Conservation (phyloP, 1,140 invertebrate genomes). For the Phymorhynchus buccinoides region DNA sequence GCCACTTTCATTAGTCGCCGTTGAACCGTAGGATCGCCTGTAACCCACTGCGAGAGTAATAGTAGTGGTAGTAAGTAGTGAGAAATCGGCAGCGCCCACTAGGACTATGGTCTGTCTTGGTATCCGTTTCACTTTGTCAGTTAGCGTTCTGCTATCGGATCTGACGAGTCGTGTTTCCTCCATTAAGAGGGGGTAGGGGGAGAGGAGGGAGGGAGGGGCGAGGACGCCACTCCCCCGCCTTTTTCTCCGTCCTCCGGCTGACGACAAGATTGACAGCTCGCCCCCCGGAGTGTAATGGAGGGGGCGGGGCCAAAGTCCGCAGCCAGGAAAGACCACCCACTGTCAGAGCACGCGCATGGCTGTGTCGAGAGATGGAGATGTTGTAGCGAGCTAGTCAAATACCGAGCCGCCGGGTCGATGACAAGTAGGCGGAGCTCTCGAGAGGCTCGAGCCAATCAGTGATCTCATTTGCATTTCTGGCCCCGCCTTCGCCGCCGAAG, state of each 20-base stretch:
- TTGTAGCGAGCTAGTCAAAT: too few species aligned
- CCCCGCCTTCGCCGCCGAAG: constrained; percentile 8
- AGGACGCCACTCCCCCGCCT: background rate
- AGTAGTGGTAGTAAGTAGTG: too few species aligned
- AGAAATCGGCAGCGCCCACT: too few species aligned
- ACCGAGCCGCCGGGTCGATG: background rate
- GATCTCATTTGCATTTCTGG: constrained; percentile 35
- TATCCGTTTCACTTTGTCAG: background rate
- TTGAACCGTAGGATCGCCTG: too few species aligned
- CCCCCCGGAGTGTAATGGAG: background rate
- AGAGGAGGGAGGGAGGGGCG: too few species aligned
- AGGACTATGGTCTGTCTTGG: too few species aligned
- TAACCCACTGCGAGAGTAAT: too few species aligned
- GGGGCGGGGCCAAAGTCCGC: background rate
- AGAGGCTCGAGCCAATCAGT: constrained; percentile 35
- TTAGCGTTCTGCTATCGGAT: background rate
- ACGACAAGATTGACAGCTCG: background rate
- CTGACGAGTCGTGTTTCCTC: background rate
- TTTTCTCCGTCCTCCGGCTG: background rate
- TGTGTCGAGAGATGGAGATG: background rate
- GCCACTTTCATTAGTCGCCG: too few species aligned
- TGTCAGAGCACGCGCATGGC: background rate
- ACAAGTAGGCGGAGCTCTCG: constrained; percentile 29
- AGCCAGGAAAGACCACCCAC: constrained; percentile 31
- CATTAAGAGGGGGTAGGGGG: background rate